Evolutionary conservation across 2,113 vertebrate genomes (phyloP), one percentile per base, ranked within the genome.

Genomic region (Trogon melanurus): DNA sequence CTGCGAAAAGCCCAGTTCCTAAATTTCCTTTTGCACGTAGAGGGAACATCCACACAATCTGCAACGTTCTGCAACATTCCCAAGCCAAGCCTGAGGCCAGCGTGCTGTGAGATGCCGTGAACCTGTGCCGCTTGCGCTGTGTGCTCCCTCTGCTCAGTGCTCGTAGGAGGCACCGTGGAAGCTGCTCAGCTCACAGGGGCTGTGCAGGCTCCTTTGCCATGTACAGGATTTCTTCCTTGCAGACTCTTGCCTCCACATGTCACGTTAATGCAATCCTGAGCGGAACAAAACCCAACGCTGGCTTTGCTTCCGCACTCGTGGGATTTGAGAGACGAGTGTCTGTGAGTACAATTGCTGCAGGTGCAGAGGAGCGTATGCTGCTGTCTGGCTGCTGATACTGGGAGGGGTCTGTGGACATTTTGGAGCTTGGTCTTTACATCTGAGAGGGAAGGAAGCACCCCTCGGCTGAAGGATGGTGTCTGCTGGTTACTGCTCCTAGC

Each of bases 41-140:
- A 45, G 26, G 18, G 23, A 38, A 36, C 70, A 80, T 61, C 65
- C 14, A 22, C 32, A 48, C 0, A 1, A 8, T 27, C 34, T 51
- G 50, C 57, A 36, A 4, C 3, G 0, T 8, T 27, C 34, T 51
- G 50, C 57, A 36, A 4, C 3, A 0, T 6, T 70, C 15, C 36
- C 58, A 41, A 48, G 58, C 36, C 36, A 29, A 74, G 53, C 34
- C 22, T 29, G 36, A 47, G 70, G 36, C 5, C 13, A 2, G 1
- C 2, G 51, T 36, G 73, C 47, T 41, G 65, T 53, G 80, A n/a
- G 71, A 19, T 18, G 30, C 44, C 1, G 1, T 6, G 32, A 19
- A 5, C 14, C 20, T 0, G 0, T 6, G 36, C 53, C 51, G 34
- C 30, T 61, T 29, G 79, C 29, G 13, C 9, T 47, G 29, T 14